Base-by-base conservation (phyloP, 2,888 invertebrate genomes). In the Pterobdella sp. region DNA sequence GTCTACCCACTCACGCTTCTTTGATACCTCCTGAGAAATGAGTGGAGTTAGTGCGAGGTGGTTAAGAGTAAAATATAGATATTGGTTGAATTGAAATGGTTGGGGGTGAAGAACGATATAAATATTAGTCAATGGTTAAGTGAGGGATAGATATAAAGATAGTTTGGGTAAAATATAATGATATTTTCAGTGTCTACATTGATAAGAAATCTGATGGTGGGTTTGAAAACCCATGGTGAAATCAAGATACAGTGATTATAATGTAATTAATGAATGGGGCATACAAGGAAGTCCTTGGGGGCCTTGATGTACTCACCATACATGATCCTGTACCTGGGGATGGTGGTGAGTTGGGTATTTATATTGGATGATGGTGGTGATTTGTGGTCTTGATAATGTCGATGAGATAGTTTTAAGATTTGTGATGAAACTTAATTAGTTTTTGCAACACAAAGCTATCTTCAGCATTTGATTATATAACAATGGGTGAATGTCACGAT, bases 1-100 rank as follows among this genome's bases (percentile, higher is more conserved):
- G 82, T 98, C 98, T 0, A 91, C 91, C 98, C 98, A 98, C 80
- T 90, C 88, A 68, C 98, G 87, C 97, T 97, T 98, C 80, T 92
- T 90, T 49, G 93, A 88, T 84, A 97, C 97, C 78, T 91, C 90
- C 60, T 94, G 94, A 80, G 66, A 87, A 22, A 42, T 42, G 49
- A 22, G 49, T 42, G 49, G 49, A 14, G 49, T 42, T 42, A 22
- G 49, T 7, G 49, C 22, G 49, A 22, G 49, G 22, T 14, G 49
- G n/a, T 18, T 22, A 22, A 14, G 60, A 56, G 26, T 18, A n/a
- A 22, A 56, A 18, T 3, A 56, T 4, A 56, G 60, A 56, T 56
- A 22, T 56, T 7, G n/a, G 7, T 56, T n/a, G 26, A 26, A n/a
- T 14, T 22, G 60, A 3, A 3, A 26, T 3, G 4, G 4, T 4